These are phyloP conservation scores for Triplophysa siluroides DNA, from an alignment of 2,113 vertebrate species.

Conservation along the genomic window DNA sequence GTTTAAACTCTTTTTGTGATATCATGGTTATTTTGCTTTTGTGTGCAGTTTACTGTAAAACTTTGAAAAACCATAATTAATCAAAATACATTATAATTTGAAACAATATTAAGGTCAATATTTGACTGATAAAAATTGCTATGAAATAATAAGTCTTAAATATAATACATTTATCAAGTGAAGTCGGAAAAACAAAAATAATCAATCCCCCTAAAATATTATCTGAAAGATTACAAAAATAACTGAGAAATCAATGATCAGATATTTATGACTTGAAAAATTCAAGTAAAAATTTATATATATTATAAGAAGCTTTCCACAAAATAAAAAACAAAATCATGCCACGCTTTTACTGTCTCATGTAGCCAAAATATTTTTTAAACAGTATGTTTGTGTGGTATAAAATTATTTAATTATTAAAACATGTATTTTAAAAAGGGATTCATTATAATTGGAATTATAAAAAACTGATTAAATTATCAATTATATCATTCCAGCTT, in stretches of 20 bases:
- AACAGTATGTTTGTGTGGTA: not conserved
- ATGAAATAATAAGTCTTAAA: no score
- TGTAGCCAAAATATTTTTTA: not conserved
- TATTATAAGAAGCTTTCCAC: not conserved
- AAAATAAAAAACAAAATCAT: not conserved
- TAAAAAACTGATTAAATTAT: no score
- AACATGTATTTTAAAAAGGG: not conserved
- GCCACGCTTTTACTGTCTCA: not conserved
- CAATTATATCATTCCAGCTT: no score
- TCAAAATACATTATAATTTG: not conserved
- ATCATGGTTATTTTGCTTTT: not conserved
- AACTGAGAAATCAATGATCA: no score
- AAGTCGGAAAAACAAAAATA: no score
- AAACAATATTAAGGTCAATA: not conserved
- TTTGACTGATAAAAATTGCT: not conserved
- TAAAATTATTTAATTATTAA: not conserved
- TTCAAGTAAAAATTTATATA: not conserved
- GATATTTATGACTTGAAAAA: no score
- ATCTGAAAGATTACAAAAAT: no score
- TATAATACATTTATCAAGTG: no score
- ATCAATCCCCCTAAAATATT: not conserved
- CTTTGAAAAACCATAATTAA: not conserved
- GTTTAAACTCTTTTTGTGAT: not conserved
- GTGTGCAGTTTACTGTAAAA: no score
- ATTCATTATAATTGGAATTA: no score